These are phyloP conservation scores for Pelecanoides urinatrix DNA, from an alignment of 2,113 vertebrate genomes.

Conservation along the genomic window DNA sequence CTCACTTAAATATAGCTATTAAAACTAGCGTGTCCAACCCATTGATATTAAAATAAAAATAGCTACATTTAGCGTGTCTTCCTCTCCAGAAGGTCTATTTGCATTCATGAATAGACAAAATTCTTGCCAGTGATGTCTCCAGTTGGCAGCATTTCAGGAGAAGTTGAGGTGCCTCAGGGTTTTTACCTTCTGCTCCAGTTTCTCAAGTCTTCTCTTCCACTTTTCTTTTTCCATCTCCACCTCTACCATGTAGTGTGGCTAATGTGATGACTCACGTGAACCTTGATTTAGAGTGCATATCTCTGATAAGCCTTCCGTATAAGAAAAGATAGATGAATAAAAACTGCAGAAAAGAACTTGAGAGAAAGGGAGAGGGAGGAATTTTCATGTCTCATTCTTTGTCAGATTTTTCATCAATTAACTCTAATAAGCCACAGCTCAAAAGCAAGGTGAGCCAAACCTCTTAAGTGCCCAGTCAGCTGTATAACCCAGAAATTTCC, in stretches of 20 bases:
- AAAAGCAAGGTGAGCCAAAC: not conserved
- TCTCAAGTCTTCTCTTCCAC: not conserved
- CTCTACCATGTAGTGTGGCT: not conserved
- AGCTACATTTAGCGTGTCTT: not conserved
- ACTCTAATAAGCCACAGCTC: not conserved
- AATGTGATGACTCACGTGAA: not conserved
- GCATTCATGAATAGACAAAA: not conserved
- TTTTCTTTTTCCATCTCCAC: not conserved
- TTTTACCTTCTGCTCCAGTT: conserved; percentile 7
- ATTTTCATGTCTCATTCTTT: not conserved
- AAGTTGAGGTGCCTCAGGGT: not conserved
- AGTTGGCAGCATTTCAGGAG: not conserved
- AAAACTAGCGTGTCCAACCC: not conserved
- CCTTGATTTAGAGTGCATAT: not conserved
- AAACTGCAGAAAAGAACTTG: not conserved
- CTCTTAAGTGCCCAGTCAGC: not conserved
- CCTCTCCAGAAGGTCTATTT: conserved; percentile 7
- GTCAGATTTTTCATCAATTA: not conserved
- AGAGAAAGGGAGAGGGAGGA: not conserved
- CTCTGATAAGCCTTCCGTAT: not conserved
- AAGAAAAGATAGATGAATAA: not conserved
- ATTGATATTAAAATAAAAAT: conserved; percentile 19
- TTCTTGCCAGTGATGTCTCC: not conserved
- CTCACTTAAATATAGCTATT: not conserved
- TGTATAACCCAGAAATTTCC: not conserved